Conservation (phyloP, 2,888 invertebrate species). For the Epirrita christyi region DNA sequence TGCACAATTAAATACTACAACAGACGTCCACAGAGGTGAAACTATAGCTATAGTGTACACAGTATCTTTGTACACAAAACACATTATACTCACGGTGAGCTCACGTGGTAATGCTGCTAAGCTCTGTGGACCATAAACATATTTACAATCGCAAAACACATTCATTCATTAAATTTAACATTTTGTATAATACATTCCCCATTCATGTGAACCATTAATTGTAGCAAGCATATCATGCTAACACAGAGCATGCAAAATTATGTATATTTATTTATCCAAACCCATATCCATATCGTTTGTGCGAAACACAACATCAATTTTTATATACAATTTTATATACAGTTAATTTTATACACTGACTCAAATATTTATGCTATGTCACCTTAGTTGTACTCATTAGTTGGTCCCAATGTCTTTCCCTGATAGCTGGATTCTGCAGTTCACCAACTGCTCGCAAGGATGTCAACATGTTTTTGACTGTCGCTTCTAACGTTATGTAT, state of each 20-base stretch:
- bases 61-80: slow-evolving; percentile 29
- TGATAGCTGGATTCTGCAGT: slow-evolving; percentile 97
- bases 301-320: slow-evolving; percentile 40
- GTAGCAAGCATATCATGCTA: slow-evolving; percentile 36
- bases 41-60: slow-evolving; percentile 22
- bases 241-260: slow-evolving; percentile 39
- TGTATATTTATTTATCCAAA: slow-evolving; percentile 38
- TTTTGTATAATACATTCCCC: slow-evolving; percentile 53
- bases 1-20: not conserved
- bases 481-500: slow-evolving; percentile 93
- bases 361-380: slow-evolving; percentile 44
- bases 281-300: slow-evolving; percentile 37
- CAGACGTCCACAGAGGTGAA: slow-evolving; percentile 31
- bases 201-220: slow-evolving; percentile 33
- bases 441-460: slow-evolving; percentile 97
- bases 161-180: slow-evolving; percentile 37
- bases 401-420: slow-evolving; percentile 98
- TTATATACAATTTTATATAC: slow-evolving; percentile 57
- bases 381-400: slow-evolving; percentile 98
- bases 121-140: slow-evolving; percentile 89
- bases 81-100: slow-evolving; percentile 89
- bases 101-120: slow-evolving; percentile 92
- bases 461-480: slow-evolving; percentile 98
- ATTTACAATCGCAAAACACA: slow-evolving; percentile 73
- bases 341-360: slow-evolving; percentile 46